A percentile compares a stretch with the other conserved stretches of the same genome.
These are phyloP conservation scores for Gryllus bimaculatus DNA, from an alignment of 1,140 invertebrate genomes.

Conservation along the genomic window DNA sequence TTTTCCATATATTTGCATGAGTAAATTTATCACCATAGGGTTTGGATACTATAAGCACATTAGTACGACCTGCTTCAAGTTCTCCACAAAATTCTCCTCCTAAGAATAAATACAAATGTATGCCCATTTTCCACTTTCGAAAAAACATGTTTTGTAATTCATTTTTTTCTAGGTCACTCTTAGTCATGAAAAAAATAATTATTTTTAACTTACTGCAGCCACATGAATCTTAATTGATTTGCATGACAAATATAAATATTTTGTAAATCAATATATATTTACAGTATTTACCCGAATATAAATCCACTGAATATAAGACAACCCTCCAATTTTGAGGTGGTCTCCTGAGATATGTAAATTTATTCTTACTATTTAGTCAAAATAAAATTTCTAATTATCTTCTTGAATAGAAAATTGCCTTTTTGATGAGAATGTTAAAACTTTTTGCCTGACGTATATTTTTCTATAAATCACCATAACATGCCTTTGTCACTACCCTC, in stretches of 20 bases:
- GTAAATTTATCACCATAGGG: constrained; percentile 70
- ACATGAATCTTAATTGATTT: background rate
- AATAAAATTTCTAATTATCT: too few species aligned
- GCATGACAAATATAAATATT: background rate
- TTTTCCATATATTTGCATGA: constrained; percentile 62
- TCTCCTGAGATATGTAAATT: too few species aligned
- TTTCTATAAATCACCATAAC: too few species aligned
- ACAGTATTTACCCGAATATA: background rate
- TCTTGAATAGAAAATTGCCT: too few species aligned
- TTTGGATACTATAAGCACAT: constrained; percentile 41
- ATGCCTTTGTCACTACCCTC: too few species aligned
- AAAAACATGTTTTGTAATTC: background rate
- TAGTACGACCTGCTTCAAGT: constrained; percentile 42
- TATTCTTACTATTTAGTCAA: too few species aligned
- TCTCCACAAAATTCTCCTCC: constrained; percentile 40
- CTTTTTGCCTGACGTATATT: too few species aligned
- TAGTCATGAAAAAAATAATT: background rate
- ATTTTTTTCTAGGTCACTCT: background rate
- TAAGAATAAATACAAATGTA: constrained; percentile 20
- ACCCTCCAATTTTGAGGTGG: too few species aligned
- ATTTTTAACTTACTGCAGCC: background rate
- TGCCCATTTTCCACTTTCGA: background rate
- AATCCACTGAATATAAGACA: too few species aligned
- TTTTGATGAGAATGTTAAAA: too few species aligned
- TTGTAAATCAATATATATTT: background rate